Conservation (phyloP, 1,140 invertebrate genomes). For the Heliothis subflexa region DNA sequence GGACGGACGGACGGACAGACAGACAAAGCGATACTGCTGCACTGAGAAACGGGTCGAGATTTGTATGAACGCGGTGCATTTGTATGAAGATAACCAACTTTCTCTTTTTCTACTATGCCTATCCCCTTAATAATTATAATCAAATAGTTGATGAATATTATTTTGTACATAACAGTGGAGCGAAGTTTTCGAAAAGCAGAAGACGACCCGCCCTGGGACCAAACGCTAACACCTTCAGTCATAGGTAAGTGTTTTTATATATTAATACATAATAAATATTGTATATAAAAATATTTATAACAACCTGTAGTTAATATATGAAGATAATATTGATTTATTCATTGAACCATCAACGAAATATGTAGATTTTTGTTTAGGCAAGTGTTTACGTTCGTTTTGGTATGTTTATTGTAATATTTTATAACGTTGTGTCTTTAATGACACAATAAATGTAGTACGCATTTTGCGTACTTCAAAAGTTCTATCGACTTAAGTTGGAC, state of each 20-base stretch:
- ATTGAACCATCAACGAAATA: conserved; percentile 9
- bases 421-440: too few species aligned
- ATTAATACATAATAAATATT: not conserved
- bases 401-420: not conserved
- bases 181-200: conserved; percentile 78
- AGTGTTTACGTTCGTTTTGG: not conserved
- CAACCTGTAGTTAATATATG: not conserved
- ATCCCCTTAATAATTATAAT: too few species aligned
- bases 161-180: conserved; percentile 75
- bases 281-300: not conserved
- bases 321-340: not conserved
- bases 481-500: too few species aligned
- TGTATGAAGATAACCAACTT: too few species aligned
- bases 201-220: conserved; percentile 72
- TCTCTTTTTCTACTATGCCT: too few species aligned
- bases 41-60: too few species aligned
- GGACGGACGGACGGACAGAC: too few species aligned
- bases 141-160: not conserved
- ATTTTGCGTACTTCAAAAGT: too few species aligned
- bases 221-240: conserved; percentile 61
- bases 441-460: too few species aligned
- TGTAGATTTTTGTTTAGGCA: not conserved
- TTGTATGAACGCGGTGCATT: too few species aligned
- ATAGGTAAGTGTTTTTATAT: conserved; percentile 59
- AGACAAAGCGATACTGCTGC: too few species aligned